Base-by-base conservation (phyloP, 2,888 invertebrate species). In the Pyralis farinalis region DNA sequence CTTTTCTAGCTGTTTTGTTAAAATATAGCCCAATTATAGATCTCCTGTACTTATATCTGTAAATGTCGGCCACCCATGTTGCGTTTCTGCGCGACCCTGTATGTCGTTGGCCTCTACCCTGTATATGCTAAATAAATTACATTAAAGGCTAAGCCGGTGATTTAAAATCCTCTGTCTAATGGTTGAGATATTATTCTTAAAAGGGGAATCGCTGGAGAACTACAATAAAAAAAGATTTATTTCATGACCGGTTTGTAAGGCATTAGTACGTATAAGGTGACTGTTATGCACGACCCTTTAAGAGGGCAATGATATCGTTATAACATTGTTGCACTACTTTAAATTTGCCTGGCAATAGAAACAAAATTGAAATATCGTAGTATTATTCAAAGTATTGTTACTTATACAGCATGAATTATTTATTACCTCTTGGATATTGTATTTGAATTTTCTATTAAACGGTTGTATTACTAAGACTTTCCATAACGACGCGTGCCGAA, bases 61-160 rank as follows among this genome's bases (percentile, higher is more conserved):
- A 10, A n/a, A 29, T 29, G 12, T 16, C 3, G 36, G 29, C 36
- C 36, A 36, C 36, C 36, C 28, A 36, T 20, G 36, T 36, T 16
- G 16, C 16, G 16, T 4, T 16, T 3, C 16, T 16, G 16, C 4
- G 16, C 16, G 16, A 16, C 16, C 16, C 16, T 16, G 4, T 4
- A 4, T 16, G 16, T 16, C 16, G 16, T 16, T 16, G 16, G 16
- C 16, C 4, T 16, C 16, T 16, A 16, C 16, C 16, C 16, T 16
- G 16, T 16, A 16, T 16, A 16, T 16, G 29, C 34, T 21, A 38
- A 44, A 41, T 41, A 36, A 42, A 42, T 39, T 45, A 32, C 28
- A 42, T 9, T 35, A 34, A 37, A 12, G 9, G 16, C 25, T 6
- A 11, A n/a, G 7, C 27, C 34, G 34, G 20, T 12, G 25, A 25